Evolutionary conservation across 2,797 vertebrate genomes (phyloP), one percentile per base, ranked within the genome.

Genomic region (Sarcoramphus papa): DNA sequence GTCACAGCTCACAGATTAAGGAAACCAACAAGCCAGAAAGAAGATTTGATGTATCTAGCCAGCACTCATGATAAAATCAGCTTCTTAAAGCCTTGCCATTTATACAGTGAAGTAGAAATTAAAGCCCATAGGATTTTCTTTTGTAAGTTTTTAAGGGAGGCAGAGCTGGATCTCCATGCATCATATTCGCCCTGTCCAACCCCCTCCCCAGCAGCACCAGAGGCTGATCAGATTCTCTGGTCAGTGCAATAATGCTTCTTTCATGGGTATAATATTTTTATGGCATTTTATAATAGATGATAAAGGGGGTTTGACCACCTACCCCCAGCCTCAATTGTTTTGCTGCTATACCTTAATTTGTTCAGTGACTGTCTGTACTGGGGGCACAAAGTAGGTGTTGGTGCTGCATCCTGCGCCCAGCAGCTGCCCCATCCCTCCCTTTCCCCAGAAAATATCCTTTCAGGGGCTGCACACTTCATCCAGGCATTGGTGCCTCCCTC

Each of bases 291-390:
- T 62, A 75, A 62, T 33, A 50, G 1, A 23, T 8, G 15, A 21
- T 76, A 47, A 41, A 53, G n/a, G 10, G 6, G 2, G 23, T 8
- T 62, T 59, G 33, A 51, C 19, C 9, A 25, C 30, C 10, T 37
- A 28, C 0, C 0, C 28, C 5, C 24, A 76, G 7, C 41, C 45
- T 90, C 69, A 72, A 7, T 41, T 0, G 0, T 78, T 83, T 77
- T 73, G 27, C 45, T 50, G 27, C 27, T 41, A 17, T 63, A 53
- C 50, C 9, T 69, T 54, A 50, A 48, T 18, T 48, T 70, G 25
- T 25, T 57, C 53, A 16, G 10, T 24, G 81, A 35, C 54, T 69
- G 30, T 18, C 47, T 48, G 27, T 84, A 68, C 22, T 0, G 7
- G 53, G 14, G 67, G 5, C 37, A 80, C 59, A 40, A 37, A 60